Percentiles rank a stretch among this genome's conserved stretches.
Conservation (phyloP, 2,797 vertebrate species). For the Chaetodon trifasciatus region DNA sequence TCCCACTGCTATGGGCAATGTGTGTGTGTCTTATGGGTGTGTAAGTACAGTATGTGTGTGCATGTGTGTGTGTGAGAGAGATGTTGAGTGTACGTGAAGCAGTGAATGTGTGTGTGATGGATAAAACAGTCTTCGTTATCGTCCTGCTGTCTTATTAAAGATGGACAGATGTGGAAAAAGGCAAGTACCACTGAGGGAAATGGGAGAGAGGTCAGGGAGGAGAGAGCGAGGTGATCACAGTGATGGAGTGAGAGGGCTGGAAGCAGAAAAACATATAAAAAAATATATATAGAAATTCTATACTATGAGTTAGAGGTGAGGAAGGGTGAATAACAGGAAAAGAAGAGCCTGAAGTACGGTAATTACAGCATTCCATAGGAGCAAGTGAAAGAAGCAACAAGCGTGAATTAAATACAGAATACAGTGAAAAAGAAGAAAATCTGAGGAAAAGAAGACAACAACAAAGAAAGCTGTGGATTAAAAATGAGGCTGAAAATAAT, state of each 20-base stretch:
- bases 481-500: background rate
- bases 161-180: conserved; percentile 71
- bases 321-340: conserved; percentile 14
- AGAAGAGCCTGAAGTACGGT: background rate
- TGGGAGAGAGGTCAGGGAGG: conserved; percentile 47
- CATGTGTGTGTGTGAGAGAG: conserved; percentile 1
- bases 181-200: conserved; percentile 50
- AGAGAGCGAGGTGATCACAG: conserved; percentile 34
- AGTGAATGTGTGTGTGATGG: conserved; percentile 48
- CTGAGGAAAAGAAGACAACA: background rate
- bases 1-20: conserved; percentile 68
- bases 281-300: conserved; percentile 16
- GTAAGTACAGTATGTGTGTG: conserved; percentile 40
- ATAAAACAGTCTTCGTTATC: conserved; percentile 68
- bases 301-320: conserved; percentile 5
- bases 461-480: background rate
- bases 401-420: background rate
- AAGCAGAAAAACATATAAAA: conserved; percentile 30
- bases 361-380: background rate
- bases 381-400: background rate
- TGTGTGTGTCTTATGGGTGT: conserved; percentile 42
- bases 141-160: conserved; percentile 70
- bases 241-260: conserved; percentile 41
- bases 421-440: background rate
- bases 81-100: background rate